A percentile compares a stretch with the other conserved stretches of the same genome.
phyloP scores from a whole-genome alignment of 2,888 invertebrate genomes.

The Synanthedon formicaeformis region DNA sequence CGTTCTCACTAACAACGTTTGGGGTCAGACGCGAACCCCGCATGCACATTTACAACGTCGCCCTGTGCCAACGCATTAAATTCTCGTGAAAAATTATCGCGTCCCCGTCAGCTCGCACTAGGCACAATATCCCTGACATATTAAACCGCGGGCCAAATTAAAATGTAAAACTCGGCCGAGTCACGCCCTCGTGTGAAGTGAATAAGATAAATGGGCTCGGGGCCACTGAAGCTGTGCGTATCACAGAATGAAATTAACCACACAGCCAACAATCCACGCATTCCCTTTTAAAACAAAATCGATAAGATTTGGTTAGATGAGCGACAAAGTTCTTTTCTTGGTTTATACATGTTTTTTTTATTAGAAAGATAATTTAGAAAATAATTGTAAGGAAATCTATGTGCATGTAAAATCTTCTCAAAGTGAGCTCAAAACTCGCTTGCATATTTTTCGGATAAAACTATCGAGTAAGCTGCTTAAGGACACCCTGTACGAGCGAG shows the following conservation, averaged over 20 bases:
- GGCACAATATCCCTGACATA: constrained; percentile 20
- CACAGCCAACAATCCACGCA: constrained; percentile 6
- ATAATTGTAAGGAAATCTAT: too few relatives aligned
- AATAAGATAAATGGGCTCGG: constrained; percentile 47
- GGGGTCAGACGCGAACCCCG: not conserved
- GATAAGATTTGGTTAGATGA: not conserved
- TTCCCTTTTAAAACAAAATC: constrained; percentile 19
- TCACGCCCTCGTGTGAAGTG: constrained; percentile 47
- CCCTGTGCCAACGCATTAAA: constrained; percentile 5
- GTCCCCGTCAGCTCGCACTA: constrained; percentile 9
- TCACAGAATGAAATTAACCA: constrained; percentile 43
- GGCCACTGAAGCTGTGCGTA: constrained; percentile 31
- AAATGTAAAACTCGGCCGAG: constrained; percentile 44
- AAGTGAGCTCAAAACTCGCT: too few relatives aligned
- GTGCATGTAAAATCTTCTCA: too few relatives aligned
- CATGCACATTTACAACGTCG: not conserved
- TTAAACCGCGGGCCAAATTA: constrained; percentile 41
- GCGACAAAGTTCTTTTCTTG: not conserved
- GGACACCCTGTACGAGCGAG: too few relatives aligned
- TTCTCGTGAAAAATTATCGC: constrained; percentile 17
- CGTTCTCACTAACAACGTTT: not conserved
- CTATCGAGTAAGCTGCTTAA: too few relatives aligned
- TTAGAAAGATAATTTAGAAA: too few relatives aligned
- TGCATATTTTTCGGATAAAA: too few relatives aligned
- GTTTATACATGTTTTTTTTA: too few relatives aligned